A percentile compares a stretch with the other conserved stretches of the same genome.
These are phyloP conservation scores for Drosophila albomicans DNA, from an alignment of 1,140 invertebrate species.

Conservation along the genomic window DNA sequence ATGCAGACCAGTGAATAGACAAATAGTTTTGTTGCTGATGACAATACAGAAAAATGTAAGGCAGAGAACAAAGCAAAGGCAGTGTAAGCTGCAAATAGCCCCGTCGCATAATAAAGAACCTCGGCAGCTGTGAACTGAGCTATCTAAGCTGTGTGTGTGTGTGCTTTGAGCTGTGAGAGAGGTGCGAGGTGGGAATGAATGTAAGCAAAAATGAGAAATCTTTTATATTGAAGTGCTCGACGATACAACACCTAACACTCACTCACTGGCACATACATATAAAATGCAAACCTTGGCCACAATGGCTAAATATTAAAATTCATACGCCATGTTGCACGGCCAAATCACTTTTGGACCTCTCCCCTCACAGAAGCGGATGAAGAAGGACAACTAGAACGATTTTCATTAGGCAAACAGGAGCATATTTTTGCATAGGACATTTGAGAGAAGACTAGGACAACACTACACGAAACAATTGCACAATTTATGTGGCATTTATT, in stretches of 20 bases:
- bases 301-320: constrained; percentile 78
- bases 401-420: constrained; percentile 76
- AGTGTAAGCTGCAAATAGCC: constrained; percentile 60
- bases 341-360: constrained; percentile 59
- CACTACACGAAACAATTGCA: constrained; percentile 69
- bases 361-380: too few species aligned
- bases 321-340: constrained; percentile 79
- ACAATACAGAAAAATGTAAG: constrained; percentile 76
- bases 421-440: constrained; percentile 67
- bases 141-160: not conserved
- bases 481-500: constrained; percentile 82
- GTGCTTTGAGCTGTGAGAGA: not conserved
- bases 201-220: constrained; percentile 32
- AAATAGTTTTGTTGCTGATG: constrained; percentile 79
- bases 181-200: constrained; percentile 10
- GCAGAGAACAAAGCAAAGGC: constrained; percentile 60
- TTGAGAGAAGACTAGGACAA: constrained; percentile 10
- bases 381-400: constrained; percentile 62
- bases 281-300: constrained; percentile 38
- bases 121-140: constrained; percentile 8
- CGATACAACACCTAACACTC: constrained; percentile 15
- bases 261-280: not conserved
- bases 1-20: constrained; percentile 71
- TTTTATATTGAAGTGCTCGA: constrained; percentile 31
- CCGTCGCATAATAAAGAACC: constrained; percentile 54